Conservation (phyloP, 2,888 invertebrate genomes). For the Conchocele bisecta region DNA sequence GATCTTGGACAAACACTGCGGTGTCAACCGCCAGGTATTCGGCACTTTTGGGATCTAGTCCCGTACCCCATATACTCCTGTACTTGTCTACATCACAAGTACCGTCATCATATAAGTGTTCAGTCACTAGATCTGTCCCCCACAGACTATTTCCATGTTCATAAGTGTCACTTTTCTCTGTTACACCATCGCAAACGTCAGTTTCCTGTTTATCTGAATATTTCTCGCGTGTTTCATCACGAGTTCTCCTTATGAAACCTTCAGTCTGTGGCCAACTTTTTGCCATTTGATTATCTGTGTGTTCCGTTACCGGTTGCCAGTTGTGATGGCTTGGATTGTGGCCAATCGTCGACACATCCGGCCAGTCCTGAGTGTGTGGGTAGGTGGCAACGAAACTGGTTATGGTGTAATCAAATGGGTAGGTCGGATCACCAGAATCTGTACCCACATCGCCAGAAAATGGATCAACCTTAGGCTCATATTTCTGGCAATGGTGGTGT, state of each 20-base stretch:
- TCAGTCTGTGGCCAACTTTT: slow-evolving; percentile 4
- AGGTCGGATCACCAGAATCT: slow-evolving; percentile 29
- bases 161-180: too few species aligned
- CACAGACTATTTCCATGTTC: too few species aligned
- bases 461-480: not conserved
- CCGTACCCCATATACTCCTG: slow-evolving; percentile 51
- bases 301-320: too few species aligned
- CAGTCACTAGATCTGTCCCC: slow-evolving; percentile 20
- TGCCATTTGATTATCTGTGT: not conserved
- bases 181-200: too few species aligned
- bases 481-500: not conserved
- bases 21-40: too few species aligned
- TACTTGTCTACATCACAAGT: slow-evolving; percentile 39
- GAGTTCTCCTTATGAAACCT: too few species aligned
- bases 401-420: slow-evolving; percentile 35
- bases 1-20: too few species aligned
- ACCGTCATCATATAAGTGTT: slow-evolving; percentile 23
- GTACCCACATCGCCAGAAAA: not conserved
- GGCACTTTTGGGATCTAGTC: too few species aligned
- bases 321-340: not conserved
- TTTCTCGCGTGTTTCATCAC: too few species aligned
- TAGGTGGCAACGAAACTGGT: slow-evolving; percentile 50
- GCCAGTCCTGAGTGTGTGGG: slow-evolving; percentile 58
- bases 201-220: too few species aligned
- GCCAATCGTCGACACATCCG: slow-evolving; percentile 29